Evolutionary conservation across 1,140 invertebrate species (phyloP).

Genomic region (Anastatus disparis): DNA sequence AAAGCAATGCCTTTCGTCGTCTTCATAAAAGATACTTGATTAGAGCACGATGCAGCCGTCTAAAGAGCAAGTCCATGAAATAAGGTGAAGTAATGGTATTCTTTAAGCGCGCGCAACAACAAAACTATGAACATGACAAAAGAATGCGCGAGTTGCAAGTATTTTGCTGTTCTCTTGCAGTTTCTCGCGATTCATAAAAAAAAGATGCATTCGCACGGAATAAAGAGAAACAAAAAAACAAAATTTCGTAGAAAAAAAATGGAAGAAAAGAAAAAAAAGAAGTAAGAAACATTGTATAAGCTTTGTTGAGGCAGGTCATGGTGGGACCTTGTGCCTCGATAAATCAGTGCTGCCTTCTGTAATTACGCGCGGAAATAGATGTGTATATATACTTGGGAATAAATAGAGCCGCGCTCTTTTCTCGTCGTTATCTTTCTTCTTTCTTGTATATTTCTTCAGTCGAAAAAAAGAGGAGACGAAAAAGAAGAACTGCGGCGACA

Average conservation of each 20-base stretch:
- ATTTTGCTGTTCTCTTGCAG: neutral
- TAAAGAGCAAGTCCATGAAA: neutral
- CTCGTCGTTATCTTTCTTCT: too few relatives aligned
- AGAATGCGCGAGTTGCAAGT: neutral
- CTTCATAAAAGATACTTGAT: neutral
- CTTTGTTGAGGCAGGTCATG: slow-evolving; percentile 20
- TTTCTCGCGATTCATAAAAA: too few relatives aligned
- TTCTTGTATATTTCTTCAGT: too few relatives aligned
- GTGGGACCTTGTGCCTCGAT: slow-evolving; percentile 9
- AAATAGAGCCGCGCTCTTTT: neutral
- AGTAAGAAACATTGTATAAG: neutral
- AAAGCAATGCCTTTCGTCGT: too few relatives aligned
- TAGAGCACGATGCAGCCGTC: neutral
- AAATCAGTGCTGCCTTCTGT: slow-evolving; percentile 28
- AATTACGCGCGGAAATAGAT: slow-evolving; percentile 37
- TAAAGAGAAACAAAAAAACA: neutral
- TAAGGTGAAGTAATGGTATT: neutral
- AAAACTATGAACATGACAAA: neutral
- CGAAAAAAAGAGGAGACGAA: too few relatives aligned
- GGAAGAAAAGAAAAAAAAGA: neutral
- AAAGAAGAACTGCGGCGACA: slow-evolving; percentile 7
- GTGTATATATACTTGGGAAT: neutral
- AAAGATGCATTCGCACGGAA: neutral
- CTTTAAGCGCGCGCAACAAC: too few relatives aligned
- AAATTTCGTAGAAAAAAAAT: too few relatives aligned